Evolutionary conservation across 2,113 vertebrate species (phyloP).

Genomic region (Lasiurus borealis): DNA sequence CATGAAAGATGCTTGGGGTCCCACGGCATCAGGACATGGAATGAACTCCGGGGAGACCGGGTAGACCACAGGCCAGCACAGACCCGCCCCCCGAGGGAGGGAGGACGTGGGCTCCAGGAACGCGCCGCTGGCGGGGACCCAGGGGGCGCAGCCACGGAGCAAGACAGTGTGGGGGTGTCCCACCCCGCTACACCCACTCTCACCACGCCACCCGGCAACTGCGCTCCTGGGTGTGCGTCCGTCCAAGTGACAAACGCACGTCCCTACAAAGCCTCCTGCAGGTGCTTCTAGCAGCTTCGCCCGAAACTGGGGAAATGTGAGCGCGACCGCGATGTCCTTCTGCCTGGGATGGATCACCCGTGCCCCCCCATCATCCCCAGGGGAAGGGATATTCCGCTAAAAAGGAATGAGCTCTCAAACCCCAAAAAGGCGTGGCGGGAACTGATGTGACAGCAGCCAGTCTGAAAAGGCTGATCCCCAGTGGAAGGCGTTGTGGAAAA

Average conservation of each 20-base stretch:
- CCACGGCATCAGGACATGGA: accelerated
- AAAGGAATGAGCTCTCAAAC: too few relatives aligned
- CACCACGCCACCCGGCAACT: background rate
- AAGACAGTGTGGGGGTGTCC: too few relatives aligned
- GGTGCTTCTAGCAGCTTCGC: background rate
- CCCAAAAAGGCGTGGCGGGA: background rate
- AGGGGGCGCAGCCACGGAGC: accelerated
- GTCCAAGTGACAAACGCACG: background rate
- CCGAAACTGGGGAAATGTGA: background rate
- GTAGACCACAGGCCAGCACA: too few relatives aligned
- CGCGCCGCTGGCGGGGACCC: accelerated
- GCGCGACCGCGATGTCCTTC: background rate
- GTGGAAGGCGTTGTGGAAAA: background rate
- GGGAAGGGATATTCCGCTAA: background rate
- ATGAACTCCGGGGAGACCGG: accelerated
- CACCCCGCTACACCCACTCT: too few relatives aligned
- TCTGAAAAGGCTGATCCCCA: background rate
- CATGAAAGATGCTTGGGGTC: accelerated
- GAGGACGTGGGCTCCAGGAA: accelerated
- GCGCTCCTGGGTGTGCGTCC: background rate
- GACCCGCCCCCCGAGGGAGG: background rate
- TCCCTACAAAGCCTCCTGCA: background rate
- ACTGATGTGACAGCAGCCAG: background rate
- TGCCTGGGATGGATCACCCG: background rate
- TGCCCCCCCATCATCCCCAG: too few relatives aligned